These are phyloP conservation scores for Zaprionus davidi DNA, from an alignment of 1,140 invertebrate species.

Conservation along the genomic window DNA sequence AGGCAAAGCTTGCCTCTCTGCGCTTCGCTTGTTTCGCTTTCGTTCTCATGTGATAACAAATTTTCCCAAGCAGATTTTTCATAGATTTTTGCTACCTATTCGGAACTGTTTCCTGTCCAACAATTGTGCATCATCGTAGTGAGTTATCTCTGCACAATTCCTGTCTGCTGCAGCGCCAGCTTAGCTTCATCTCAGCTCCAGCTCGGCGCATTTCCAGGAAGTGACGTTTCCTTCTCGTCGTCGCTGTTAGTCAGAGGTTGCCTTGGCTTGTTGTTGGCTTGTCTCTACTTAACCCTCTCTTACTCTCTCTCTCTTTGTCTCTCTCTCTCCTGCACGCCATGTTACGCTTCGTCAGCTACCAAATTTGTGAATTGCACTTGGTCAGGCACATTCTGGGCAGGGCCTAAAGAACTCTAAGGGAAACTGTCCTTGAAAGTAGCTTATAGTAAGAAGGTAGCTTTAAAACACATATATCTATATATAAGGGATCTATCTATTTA, in stretches of 20 bases:
- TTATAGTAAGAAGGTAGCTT: background rate
- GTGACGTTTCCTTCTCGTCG: constrained; percentile 62
- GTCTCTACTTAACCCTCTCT: background rate
- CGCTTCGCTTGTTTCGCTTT: constrained; percentile 65
- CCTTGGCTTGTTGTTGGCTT: too few species aligned
- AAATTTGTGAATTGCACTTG: constrained; percentile 11
- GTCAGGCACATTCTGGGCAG: background rate
- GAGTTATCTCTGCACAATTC: background rate
- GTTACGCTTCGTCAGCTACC: background rate
- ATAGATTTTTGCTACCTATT: constrained; percentile 40
- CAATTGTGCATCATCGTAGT: background rate
- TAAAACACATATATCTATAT: too few species aligned
- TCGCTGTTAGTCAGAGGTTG: background rate
- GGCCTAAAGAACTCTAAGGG: background rate
- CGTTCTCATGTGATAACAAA: constrained; percentile 58
- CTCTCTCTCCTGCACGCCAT: background rate
- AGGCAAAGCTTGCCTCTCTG: constrained; percentile 3
- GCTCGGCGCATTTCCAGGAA: constrained; percentile 76
- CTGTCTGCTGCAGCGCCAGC: constrained; percentile 32
- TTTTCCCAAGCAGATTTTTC: constrained; percentile 49
- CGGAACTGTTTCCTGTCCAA: constrained; percentile 54
- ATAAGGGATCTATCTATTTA: background rate
- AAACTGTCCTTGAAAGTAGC: background rate
- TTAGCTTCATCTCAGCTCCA: constrained; percentile 3
- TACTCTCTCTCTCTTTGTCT: background rate